Base-by-base conservation (phyloP, 2,113 vertebrate species). In the Antigone vipio region DNA sequence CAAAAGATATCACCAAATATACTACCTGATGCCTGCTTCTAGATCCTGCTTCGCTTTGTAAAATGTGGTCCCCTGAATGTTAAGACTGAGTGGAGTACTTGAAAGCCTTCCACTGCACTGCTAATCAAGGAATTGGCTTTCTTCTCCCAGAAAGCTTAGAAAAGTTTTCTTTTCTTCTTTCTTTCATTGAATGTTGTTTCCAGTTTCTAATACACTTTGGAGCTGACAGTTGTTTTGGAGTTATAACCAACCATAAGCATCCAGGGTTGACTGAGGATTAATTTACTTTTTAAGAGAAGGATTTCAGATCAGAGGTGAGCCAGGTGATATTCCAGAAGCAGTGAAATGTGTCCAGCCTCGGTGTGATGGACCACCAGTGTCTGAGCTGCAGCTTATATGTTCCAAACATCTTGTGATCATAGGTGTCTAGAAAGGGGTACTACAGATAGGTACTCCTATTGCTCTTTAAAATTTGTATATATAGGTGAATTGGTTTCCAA, bases 291-390 rank as follows among this genome's bases (percentile, higher is more conserved):
- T 26, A 64, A 47, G 60, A 72, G 55, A 50, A 78, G 53, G 52
- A 81, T 78, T 83, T 88, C n/a, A 59, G 24, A 56, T 95, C 47
- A 68, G 52, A 50, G 53, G 17, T 80, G 69, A 91, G 26, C n/a
- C n/a, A 42, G 35, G 62, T 76, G 38, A 20, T 30, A 27, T 53
- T 93, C 50, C 67, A 64, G 76, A 35, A 88, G 67, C 40, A 40
- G 42, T 76, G 63, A 60, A 45, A 47, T 91, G 8, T 60, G 16
- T 58, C 58, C 85, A 76, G 64, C 7, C 10, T n/a, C 0, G 0
- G 14, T 40, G 29, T 13, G 12, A 23, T 10, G 9, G n/a, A 55
- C 2, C 0, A 8, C 62, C 63, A 47, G 50, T 1, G 5, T 20
- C 47, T 74, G 32, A 92, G 55, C 71, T 85, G 71, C 78, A 86